Conservation (phyloP, 2,113 vertebrate species). For the Lathamus discolor region DNA sequence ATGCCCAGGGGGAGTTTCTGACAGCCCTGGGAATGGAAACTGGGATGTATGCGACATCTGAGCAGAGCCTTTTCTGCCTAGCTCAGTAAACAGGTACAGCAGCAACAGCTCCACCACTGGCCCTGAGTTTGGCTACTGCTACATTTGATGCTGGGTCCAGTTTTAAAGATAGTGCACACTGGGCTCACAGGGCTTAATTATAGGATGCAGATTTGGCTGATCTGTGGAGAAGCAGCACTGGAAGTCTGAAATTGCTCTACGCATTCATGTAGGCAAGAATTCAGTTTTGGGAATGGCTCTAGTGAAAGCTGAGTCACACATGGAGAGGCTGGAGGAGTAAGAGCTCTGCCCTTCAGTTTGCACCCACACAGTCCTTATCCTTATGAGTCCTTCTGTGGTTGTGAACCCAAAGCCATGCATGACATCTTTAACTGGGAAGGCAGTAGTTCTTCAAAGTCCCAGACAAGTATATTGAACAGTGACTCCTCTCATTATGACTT, state of each 20-base stretch:
- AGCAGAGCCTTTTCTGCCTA: not conserved
- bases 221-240: not conserved
- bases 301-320: not conserved
- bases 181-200: not conserved
- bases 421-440: not conserved
- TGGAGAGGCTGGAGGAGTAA: not conserved
- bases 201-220: not conserved
- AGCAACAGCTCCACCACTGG: not conserved
- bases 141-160: not conserved
- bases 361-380: not conserved
- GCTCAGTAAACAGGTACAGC: not conserved
- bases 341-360: not conserved
- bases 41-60: fast-evolving
- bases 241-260: not conserved
- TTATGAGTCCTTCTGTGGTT: not conserved
- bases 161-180: not conserved
- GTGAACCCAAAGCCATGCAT: not conserved
- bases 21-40: not conserved
- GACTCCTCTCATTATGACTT: not conserved
- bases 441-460: not conserved
- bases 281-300: fast-evolving
- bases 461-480: not conserved
- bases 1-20: not conserved
- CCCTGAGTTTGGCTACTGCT: not conserved
- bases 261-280: not conserved